Percentiles rank a stretch among this genome's conserved stretches.
Evolutionary conservation across 2,888 invertebrate genomes (phyloP).

Genomic region (Yponomeuta sedellus): DNA sequence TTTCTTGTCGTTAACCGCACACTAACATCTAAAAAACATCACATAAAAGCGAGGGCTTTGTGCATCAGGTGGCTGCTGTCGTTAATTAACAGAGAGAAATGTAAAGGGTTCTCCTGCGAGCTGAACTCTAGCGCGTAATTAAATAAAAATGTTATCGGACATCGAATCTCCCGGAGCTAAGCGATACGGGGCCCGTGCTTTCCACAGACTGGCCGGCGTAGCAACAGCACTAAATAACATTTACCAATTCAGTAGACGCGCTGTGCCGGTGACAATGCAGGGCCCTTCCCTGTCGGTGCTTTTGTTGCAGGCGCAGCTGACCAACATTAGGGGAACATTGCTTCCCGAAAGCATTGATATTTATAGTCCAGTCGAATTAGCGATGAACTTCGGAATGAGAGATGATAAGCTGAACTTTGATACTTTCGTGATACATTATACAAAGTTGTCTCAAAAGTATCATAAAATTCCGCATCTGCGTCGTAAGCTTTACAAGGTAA

Average conservation of each 20-base stretch:
- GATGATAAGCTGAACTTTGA: no score
- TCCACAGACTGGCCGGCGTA: not conserved
- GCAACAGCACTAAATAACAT: not conserved
- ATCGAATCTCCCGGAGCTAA: not conserved
- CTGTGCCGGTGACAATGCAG: not conserved
- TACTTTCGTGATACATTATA: no score
- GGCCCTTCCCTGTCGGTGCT: not conserved
- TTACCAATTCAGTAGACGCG: conserved; percentile 2
- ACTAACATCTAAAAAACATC: not conserved
- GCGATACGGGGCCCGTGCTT: not conserved
- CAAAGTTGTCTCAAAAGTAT: no score
- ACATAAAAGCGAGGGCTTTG: not conserved
- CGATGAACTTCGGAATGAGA: no score
- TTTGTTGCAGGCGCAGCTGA: no score
- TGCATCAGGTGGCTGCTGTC: not conserved
- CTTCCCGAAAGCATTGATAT: no score
- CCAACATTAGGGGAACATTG: not conserved
- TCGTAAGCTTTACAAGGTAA: no score
- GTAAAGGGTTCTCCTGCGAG: not conserved
- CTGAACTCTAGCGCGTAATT: not conserved
- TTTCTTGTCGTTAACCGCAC: not conserved
- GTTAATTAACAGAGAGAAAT: not conserved
- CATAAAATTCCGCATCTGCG: no score
- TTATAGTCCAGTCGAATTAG: no score
- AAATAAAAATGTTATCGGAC: not conserved